phyloP scores from a whole-genome alignment of 1,140 invertebrate genomes.

The Drosophila orena region DNA sequence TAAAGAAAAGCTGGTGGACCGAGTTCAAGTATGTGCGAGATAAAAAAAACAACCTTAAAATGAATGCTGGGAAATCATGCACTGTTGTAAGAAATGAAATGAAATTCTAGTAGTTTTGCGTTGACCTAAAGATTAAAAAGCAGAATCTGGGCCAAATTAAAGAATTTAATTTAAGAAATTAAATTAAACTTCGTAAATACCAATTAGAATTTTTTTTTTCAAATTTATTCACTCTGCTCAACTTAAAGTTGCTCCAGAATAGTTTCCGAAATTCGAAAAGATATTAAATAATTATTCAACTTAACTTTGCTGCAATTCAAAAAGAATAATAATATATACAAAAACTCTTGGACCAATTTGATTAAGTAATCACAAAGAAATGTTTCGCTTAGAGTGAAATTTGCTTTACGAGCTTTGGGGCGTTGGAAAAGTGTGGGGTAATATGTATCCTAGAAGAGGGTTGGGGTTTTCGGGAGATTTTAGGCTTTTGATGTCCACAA shows the following conservation, averaged over 20 bases:
- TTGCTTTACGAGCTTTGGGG: constrained; percentile 11
- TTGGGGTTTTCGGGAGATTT: background rate
- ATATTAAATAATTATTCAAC: background rate
- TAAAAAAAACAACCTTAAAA: background rate
- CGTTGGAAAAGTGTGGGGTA: background rate
- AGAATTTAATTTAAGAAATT: background rate
- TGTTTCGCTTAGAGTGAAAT: constrained; percentile 10
- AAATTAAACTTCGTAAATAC: background rate
- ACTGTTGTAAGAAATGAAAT: constrained; percentile 4
- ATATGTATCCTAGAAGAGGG: constrained; percentile 6
- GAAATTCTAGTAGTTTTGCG: background rate
- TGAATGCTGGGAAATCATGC: background rate
- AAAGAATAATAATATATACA: background rate
- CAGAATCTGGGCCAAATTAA: background rate
- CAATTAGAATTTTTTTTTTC: background rate
- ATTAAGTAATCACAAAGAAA: constrained; percentile 10
- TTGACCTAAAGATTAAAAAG: background rate
- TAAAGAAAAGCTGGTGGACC: background rate
- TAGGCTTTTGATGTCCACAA: constrained; percentile 34
- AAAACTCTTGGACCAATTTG: background rate
- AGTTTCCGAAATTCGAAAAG: background rate
- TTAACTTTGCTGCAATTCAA: too few species aligned
- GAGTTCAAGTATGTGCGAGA: background rate
- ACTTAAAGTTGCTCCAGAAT: background rate
- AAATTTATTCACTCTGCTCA: background rate